Conservation (phyloP, 2,113 vertebrate genomes). For the Rattus norvegicus region DNA sequence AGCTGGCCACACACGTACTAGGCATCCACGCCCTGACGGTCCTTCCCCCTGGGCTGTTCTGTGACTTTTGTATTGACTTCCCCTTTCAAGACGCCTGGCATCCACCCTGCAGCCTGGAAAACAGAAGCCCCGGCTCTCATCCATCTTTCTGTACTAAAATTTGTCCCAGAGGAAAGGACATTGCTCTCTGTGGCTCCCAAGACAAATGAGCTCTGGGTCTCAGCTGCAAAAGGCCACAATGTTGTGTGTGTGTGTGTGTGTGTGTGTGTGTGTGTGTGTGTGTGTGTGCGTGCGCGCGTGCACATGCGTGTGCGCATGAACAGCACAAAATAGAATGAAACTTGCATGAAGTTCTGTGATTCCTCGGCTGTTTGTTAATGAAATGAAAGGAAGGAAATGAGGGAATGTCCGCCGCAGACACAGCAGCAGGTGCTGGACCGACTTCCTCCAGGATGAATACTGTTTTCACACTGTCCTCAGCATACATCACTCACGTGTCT, state of each 20-base stretch:
- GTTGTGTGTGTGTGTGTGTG: not conserved
- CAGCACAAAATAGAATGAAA: slow-evolving; percentile 50
- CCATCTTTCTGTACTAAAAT: slow-evolving; percentile 69
- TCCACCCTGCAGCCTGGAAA: slow-evolving; percentile 49
- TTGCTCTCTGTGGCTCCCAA: slow-evolving; percentile 66
- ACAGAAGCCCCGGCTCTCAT: slow-evolving; percentile 53
- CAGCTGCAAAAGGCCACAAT: slow-evolving; percentile 44
- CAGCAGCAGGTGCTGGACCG: slow-evolving; percentile 5
- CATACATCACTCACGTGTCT: not conserved
- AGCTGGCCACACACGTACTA: not conserved
- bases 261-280: no score
- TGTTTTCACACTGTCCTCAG: not conserved
- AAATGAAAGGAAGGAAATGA: slow-evolving; percentile 66
- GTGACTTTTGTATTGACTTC: slow-evolving; percentile 63
- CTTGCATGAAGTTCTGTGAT: slow-evolving; percentile 59
- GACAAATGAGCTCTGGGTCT: slow-evolving; percentile 60
- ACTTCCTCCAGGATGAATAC: slow-evolving; percentile 34
- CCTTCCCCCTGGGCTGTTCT: slow-evolving; percentile 50
- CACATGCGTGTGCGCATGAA: no score
- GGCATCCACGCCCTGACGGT: not conserved
- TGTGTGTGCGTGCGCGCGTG: not conserved
- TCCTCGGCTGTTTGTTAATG: slow-evolving; percentile 65
- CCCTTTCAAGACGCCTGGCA: slow-evolving; percentile 46
- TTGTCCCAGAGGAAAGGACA: slow-evolving; percentile 61
- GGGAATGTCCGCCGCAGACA: slow-evolving; percentile 50